Conservation (phyloP, 2,113 vertebrate genomes). For the Rhea americana region DNA sequence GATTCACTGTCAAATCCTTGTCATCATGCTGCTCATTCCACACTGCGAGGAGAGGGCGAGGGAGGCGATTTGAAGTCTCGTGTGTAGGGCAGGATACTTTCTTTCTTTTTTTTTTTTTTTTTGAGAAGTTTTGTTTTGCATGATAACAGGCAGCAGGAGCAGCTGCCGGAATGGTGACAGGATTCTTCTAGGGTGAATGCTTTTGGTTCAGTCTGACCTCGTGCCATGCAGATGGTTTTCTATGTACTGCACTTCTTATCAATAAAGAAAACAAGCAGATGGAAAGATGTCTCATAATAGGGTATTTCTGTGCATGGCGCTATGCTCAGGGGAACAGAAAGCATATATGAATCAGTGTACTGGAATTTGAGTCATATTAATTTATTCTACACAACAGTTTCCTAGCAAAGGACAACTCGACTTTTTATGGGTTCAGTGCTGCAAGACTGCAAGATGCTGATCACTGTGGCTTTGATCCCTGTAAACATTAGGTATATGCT, state of each 20-base stretch:
- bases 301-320: background rate
- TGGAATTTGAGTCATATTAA: background rate
- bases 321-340: background rate
- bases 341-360: background rate
- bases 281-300: background rate
- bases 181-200: background rate
- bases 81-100: background rate
- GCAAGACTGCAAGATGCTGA: background rate
- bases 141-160: background rate
- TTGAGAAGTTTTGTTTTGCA: background rate
- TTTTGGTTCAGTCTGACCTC: slow-evolving; percentile 24
- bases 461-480: background rate
- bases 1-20: background rate
- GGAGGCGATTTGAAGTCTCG: background rate
- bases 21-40: background rate
- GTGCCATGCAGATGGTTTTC: slow-evolving; percentile 1
- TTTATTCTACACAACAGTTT: background rate
- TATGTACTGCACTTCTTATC: background rate
- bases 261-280: slow-evolving; percentile 29
- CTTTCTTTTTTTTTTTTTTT: too few relatives aligned
- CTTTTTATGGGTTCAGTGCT: background rate
- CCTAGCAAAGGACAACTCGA: background rate
- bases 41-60: background rate
- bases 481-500: background rate
- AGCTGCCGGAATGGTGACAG: background rate